phyloP scores from a whole-genome alignment of 2,888 invertebrate species.

The Panzeria rudis region DNA sequence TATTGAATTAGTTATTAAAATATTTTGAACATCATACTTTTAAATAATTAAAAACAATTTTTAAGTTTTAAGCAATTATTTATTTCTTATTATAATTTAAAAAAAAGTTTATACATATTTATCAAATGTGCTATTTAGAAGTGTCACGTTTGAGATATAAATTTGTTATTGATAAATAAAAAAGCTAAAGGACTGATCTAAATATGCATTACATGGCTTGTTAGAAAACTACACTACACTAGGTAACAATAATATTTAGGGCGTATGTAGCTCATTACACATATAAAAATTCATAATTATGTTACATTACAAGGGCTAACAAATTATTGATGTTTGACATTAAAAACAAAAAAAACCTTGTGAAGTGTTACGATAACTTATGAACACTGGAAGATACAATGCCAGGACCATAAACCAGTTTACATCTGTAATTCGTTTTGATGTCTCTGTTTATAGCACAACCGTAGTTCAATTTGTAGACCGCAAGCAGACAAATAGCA shows the following conservation, averaged over 20 bases:
- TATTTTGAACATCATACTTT: background rate
- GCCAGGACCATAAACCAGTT: background rate
- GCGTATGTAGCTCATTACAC: no score
- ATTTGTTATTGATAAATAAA: background rate
- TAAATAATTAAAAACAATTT: background rate
- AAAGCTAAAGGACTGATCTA: background rate
- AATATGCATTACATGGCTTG: background rate
- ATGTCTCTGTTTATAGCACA: background rate
- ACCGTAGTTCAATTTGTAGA: no score
- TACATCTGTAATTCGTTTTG: background rate
- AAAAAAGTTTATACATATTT: background rate
- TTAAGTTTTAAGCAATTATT: background rate
- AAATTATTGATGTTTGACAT: no score
- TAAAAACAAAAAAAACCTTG: no score
- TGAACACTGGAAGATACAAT: no score
- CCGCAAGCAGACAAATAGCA: no score
- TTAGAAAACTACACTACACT: background rate
- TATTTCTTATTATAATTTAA: background rate
- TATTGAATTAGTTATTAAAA: background rate
- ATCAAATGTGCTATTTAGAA: background rate
- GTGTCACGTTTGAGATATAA: background rate
- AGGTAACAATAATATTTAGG: background rate
- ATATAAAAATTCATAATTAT: no score
- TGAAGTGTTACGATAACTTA: no score
- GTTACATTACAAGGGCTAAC: no score